Evolutionary conservation across 2,797 vertebrate species (phyloP).

Genomic region (Danio albolineatus): DNA sequence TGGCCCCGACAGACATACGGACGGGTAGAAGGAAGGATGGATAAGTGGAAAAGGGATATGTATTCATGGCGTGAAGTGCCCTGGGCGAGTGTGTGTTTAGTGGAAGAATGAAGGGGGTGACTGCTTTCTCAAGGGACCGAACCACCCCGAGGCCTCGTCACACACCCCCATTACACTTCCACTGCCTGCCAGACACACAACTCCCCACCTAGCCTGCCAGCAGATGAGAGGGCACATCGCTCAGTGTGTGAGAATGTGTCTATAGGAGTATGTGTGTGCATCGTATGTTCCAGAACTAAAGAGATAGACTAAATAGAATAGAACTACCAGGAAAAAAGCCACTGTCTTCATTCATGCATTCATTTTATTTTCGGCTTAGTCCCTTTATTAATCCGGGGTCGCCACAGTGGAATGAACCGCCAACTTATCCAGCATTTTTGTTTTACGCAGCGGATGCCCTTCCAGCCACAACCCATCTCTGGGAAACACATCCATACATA

Average conservation of each 20-base stretch:
- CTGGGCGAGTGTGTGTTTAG: constrained; percentile 80
- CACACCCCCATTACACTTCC: constrained; percentile 71
- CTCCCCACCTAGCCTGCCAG: constrained; percentile 48
- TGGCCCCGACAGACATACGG: constrained; percentile 73
- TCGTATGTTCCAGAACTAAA: constrained; percentile 25
- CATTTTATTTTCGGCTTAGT: no score
- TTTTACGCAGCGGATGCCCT: no score
- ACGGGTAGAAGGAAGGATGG: constrained; percentile 74
- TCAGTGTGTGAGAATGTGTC: constrained; percentile 17
- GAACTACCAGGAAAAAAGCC: neutral
- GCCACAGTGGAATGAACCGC: no score
- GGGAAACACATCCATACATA: no score
- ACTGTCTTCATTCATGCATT: no score
- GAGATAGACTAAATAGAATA: constrained; percentile 14
- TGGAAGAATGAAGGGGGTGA: constrained; percentile 59
- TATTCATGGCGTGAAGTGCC: constrained; percentile 83
- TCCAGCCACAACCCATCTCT: no score
- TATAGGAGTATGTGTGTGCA: constrained; percentile 18
- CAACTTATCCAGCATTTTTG: no score
- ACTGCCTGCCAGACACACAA: constrained; percentile 63
- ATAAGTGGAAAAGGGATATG: constrained; percentile 77
- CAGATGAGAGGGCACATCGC: constrained; percentile 32
- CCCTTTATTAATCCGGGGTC: no score
- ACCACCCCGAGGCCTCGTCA: constrained; percentile 85
- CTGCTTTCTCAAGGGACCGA: constrained; percentile 80